Evolutionary conservation across 2,113 vertebrate species (phyloP).

Genomic region (Poicephalus gulielmi): DNA sequence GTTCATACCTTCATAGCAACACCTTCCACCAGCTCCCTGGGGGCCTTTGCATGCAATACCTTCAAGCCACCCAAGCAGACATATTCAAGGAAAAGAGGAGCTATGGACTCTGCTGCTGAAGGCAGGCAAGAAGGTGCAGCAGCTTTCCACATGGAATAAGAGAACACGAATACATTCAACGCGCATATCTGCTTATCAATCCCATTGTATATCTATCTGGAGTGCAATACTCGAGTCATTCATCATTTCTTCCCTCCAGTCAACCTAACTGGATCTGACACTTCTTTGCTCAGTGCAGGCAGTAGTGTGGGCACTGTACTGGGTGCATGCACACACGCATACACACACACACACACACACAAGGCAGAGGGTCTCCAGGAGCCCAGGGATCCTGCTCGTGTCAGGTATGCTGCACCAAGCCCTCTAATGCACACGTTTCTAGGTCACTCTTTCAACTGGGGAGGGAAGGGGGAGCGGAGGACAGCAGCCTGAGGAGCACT

Average conservation of each 20-base stretch:
- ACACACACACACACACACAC: not conserved
- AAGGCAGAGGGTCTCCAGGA: not conserved
- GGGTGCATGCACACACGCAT: not conserved
- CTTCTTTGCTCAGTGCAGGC: not conserved
- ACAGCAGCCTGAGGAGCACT: not conserved
- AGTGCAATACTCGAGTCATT: not conserved
- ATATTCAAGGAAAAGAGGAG: not conserved
- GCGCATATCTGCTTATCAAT: not conserved
- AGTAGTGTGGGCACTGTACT: not conserved
- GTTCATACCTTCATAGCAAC: not conserved
- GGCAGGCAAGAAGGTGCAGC: not conserved
- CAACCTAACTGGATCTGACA: not conserved
- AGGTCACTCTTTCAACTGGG: slow-evolving; percentile 22
- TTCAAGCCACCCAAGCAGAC: not conserved
- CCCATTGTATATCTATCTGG: not conserved
- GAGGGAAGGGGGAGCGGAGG: not conserved
- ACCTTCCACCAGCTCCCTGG: not conserved
- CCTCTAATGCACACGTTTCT: slow-evolving; percentile 32
- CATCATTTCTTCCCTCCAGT: not conserved
- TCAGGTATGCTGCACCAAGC: not conserved
- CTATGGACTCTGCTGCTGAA: not conserved
- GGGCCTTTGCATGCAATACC: not conserved
- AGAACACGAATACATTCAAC: not conserved
- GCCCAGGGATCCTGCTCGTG: not conserved
- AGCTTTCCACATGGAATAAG: not conserved